phyloP scores from a whole-genome alignment of 2,888 invertebrate species.

The Eristalis tenax region DNA sequence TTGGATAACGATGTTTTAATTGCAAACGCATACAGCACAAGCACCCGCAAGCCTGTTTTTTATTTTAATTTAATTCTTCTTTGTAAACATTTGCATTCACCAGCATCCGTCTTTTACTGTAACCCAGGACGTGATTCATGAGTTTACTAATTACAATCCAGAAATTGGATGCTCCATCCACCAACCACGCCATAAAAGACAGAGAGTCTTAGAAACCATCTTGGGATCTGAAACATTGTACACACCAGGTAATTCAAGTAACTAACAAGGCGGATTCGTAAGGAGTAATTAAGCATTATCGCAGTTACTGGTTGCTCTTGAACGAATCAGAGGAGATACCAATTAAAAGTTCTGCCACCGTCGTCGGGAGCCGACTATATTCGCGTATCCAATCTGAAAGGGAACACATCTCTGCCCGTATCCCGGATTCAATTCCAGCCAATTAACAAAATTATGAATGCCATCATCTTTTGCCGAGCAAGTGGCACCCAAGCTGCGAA shows the following conservation, averaged over 20 bases:
- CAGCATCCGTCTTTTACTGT: neutral
- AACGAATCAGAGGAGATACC: neutral
- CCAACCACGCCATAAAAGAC: neutral
- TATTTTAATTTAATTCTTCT: neutral
- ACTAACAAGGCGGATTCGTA: neutral
- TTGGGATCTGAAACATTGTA: neutral
- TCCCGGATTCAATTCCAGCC: constrained; percentile 21
- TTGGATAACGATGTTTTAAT: neutral
- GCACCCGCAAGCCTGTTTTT: too few relatives aligned
- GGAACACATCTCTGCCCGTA: neutral
- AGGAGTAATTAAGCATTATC: neutral
- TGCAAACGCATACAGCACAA: neutral
- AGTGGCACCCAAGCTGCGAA: neutral
- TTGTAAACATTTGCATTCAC: neutral
- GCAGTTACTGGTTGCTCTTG: neutral
- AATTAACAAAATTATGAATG: constrained; percentile 41
- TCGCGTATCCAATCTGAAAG: neutral
- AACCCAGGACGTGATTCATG: too few relatives aligned
- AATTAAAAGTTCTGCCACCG: neutral
- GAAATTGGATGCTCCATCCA: neutral
- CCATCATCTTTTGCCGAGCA: constrained; percentile 16
- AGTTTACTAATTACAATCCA: neutral
- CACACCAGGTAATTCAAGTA: neutral
- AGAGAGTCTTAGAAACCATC: neutral
- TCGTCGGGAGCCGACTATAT: neutral